phyloP scores from a whole-genome alignment of 2,113 vertebrate genomes.

The Leptobrachium leishanense region DNA sequence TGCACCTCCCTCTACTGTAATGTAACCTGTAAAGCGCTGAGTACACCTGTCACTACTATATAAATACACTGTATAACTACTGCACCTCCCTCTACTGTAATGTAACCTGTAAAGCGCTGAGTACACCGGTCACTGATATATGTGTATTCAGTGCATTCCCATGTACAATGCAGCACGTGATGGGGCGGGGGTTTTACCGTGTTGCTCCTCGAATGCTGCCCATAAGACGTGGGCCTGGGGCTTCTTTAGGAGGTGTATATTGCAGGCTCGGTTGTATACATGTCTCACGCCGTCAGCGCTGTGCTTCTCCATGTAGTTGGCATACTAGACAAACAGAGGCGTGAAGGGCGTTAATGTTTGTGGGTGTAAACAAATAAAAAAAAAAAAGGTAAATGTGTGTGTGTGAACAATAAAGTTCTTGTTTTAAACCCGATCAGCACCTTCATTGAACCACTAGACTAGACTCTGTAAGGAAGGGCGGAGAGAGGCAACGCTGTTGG shows the following conservation, averaged over 20 bases:
- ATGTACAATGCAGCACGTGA: too few species aligned
- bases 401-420: conserved; percentile 99
- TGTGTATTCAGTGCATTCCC: too few species aligned
- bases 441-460: conserved; percentile 99
- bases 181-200: too few species aligned
- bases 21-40: too few species aligned
- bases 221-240: conserved; percentile 92
- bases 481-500: conserved; percentile 99
- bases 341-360: conserved; percentile 64
- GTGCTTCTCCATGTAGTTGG: conserved; percentile 98
- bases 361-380: conserved; percentile 56
- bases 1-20: too few species aligned
- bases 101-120: too few species aligned
- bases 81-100: too few species aligned
- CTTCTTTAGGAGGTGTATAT: conserved; percentile 92
- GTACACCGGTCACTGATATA: too few species aligned
- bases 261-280: conserved; percentile 94
- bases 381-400: conserved; percentile 73
- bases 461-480: conserved; percentile 99
- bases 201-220: conserved; percentile 97
- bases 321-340: conserved; percentile 84
- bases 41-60: too few species aligned
- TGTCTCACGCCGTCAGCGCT: conserved; percentile 92
- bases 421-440: conserved; percentile 99
- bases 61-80: too few species aligned